Evolutionary conservation across 2,888 invertebrate species (phyloP).

Genomic region (Dryomyza anilis): DNA sequence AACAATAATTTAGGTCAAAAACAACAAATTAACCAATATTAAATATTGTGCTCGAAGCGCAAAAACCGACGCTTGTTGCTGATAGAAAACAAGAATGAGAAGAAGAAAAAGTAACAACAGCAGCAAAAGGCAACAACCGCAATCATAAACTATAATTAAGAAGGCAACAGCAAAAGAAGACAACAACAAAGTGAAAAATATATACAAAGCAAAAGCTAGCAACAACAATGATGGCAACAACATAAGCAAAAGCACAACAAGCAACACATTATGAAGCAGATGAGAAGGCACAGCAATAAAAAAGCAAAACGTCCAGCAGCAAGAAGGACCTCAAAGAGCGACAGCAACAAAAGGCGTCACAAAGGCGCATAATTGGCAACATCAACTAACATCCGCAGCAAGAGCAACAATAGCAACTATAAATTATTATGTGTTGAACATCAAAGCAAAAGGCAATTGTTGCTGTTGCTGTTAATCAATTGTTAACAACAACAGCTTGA

Average conservation of each 20-base stretch:
- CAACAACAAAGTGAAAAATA: neutral
- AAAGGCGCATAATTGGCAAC: slow-evolving; percentile 2
- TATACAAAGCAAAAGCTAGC: neutral
- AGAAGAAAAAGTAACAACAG: slow-evolving; percentile 15
- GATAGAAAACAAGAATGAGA: too few species aligned
- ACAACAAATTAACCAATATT: too few species aligned
- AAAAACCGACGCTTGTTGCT: too few species aligned
- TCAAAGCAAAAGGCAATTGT: too few species aligned
- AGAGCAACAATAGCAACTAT: neutral
- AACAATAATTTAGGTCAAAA: too few species aligned
- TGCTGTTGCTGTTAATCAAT: slow-evolving; percentile 8
- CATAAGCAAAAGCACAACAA: neutral
- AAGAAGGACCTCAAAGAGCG: too few species aligned
- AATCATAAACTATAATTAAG: neutral
- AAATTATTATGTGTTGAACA: neutral
- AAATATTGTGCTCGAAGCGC: too few species aligned
- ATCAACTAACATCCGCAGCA: neutral
- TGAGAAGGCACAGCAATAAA: neutral
- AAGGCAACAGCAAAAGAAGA: neutral
- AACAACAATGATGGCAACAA: neutral
- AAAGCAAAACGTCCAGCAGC: neutral
- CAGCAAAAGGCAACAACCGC: neutral
- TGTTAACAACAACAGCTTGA: slow-evolving; percentile 5
- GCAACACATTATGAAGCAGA: neutral
- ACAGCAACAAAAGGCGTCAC: neutral